These are phyloP conservation scores for Narcine bancroftii DNA, from an alignment of 2,113 vertebrate genomes.

Conservation along the genomic window DNA sequence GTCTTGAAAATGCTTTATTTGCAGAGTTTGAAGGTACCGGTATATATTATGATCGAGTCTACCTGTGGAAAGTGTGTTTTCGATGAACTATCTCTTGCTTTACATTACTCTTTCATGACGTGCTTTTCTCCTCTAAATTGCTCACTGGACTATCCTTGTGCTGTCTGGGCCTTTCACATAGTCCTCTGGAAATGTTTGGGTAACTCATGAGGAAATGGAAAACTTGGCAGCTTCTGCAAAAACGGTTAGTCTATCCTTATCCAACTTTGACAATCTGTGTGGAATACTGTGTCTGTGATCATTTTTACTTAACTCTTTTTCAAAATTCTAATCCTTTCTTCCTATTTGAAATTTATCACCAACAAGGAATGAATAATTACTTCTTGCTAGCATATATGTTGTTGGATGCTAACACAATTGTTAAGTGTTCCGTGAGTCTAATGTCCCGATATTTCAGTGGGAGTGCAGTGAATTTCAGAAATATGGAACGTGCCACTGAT, in stretches of 20 bases:
- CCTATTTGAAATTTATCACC: neutral
- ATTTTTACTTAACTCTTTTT: neutral
- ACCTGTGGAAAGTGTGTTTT: neutral
- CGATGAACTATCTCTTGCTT: constrained; percentile 3
- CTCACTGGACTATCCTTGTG: constrained; percentile 34
- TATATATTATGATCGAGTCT: neutral
- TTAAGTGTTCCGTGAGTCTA: neutral
- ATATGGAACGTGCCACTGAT: neutral
- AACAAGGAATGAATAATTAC: neutral
- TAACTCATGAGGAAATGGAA: constrained; percentile 98
- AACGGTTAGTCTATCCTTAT: constrained; percentile 76
- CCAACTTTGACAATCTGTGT: neutral
- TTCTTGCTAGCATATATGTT: neutral
- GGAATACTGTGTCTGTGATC: neutral
- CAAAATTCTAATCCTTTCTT: neutral
- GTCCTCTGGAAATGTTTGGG: constrained; percentile 98
- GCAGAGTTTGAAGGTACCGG: neutral
- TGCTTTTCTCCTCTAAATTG: neutral
- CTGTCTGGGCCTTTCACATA: constrained; percentile 50
- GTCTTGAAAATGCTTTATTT: neutral
- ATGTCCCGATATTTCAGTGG: neutral
- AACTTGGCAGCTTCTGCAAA: constrained; percentile 83
- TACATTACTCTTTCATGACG: neutral
- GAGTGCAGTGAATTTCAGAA: neutral
- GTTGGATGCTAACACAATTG: neutral